phyloP scores from a whole-genome alignment of 2,797 vertebrate genomes.

The Notamacropus eugenii region DNA sequence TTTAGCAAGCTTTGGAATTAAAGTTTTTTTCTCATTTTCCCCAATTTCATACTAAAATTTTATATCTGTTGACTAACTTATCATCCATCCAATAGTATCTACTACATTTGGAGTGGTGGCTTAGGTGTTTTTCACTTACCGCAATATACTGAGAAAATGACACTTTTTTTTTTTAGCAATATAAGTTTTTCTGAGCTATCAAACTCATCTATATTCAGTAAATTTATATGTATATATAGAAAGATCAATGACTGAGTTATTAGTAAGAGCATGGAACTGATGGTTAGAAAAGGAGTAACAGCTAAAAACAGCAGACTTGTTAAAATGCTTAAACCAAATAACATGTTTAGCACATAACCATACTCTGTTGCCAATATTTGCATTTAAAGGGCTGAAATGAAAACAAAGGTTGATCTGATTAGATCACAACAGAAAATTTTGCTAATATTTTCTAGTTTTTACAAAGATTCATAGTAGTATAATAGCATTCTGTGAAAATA shows the following conservation, averaged over 20 bases:
- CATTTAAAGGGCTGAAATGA: slow-evolving; percentile 70
- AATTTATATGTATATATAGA: slow-evolving; percentile 66
- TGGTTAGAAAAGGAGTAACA: slow-evolving; percentile 50
- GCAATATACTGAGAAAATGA: slow-evolving; percentile 78
- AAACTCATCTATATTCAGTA: slow-evolving; percentile 64
- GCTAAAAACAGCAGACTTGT: slow-evolving; percentile 65
- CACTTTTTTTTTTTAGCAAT: slow-evolving; percentile 74
- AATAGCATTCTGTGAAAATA: slow-evolving; percentile 74
- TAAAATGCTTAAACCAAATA: slow-evolving; percentile 62
- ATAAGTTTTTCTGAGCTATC: slow-evolving; percentile 63
- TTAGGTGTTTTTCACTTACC: slow-evolving; percentile 82
- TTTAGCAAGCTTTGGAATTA: slow-evolving; percentile 46
- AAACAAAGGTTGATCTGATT: slow-evolving; percentile 67
- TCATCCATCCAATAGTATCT: slow-evolving; percentile 82
- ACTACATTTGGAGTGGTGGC: slow-evolving; percentile 72
- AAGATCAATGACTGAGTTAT: slow-evolving; percentile 55
- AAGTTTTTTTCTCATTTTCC: slow-evolving; percentile 47
- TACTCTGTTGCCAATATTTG: slow-evolving; percentile 68
- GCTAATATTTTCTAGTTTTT: slow-evolving; percentile 57
- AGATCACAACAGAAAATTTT: slow-evolving; percentile 65
- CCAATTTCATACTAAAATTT: slow-evolving; percentile 19
- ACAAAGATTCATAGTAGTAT: slow-evolving; percentile 56
- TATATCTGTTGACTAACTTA: slow-evolving; percentile 83
- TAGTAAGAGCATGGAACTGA: slow-evolving; percentile 50
- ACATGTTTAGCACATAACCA: slow-evolving; percentile 65